These are phyloP conservation scores for Tachypleus tridentatus DNA, from an alignment of 1,140 invertebrate species.

Conservation along the genomic window DNA sequence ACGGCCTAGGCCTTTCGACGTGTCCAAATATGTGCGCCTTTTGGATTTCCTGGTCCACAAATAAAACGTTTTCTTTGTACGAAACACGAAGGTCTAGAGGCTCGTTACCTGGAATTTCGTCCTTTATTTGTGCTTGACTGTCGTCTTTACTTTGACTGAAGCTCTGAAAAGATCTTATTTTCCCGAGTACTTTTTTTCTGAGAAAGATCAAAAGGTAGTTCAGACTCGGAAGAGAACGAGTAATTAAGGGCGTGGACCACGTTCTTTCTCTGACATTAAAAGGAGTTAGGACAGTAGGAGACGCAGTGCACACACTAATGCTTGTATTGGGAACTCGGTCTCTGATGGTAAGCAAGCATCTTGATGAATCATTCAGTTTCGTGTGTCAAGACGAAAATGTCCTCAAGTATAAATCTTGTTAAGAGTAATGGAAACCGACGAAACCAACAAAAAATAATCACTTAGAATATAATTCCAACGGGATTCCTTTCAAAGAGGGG, in stretches of 20 bases:
- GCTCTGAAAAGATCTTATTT: slow-evolving; percentile 11
- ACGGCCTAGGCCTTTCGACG: not conserved
- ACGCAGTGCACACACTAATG: slow-evolving; percentile 24
- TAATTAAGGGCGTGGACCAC: slow-evolving; percentile 8
- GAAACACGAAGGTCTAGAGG: slow-evolving; percentile 49
- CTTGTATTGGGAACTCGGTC: slow-evolving; percentile 25
- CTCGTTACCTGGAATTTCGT: slow-evolving; percentile 33
- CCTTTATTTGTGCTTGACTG: slow-evolving; percentile 3
- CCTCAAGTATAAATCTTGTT: too few relatives aligned
- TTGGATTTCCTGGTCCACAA: slow-evolving; percentile 9
- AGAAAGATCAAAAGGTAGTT: slow-evolving; percentile 18
- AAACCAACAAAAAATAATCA: too few relatives aligned
- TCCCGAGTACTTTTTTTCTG: slow-evolving; percentile 18
- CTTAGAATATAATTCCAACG: too few relatives aligned
- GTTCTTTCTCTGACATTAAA: slow-evolving; percentile 6
- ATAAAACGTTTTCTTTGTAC: slow-evolving; percentile 10
- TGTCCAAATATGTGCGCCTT: slow-evolving; percentile 1
- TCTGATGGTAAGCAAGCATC: slow-evolving; percentile 6
- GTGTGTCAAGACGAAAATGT: too few relatives aligned
- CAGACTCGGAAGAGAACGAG: slow-evolving; percentile 1
- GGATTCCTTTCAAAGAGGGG: too few relatives aligned
- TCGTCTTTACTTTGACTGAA: too few relatives aligned
- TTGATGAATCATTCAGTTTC: too few relatives aligned
- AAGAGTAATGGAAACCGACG: too few relatives aligned
- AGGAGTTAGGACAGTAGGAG: slow-evolving; percentile 8